A percentile compares a stretch with the other conserved stretches of the same genome.
These are phyloP conservation scores for Bombycilla garrulus DNA, from an alignment of 2,113 vertebrate species.

Conservation along the genomic window DNA sequence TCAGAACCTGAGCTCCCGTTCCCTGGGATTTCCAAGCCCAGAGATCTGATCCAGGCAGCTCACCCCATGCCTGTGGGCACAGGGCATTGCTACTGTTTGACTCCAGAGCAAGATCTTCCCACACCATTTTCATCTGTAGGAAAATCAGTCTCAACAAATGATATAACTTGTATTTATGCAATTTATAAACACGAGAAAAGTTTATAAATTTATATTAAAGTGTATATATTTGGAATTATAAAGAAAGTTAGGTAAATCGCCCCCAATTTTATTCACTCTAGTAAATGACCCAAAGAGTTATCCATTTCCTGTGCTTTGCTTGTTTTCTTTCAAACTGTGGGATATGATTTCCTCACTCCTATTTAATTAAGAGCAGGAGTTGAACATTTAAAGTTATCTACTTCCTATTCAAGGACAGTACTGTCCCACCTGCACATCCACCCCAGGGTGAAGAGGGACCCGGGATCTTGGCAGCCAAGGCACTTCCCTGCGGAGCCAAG, in stretches of 20 bases:
- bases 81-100: background rate
- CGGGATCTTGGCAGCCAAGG: accelerated
- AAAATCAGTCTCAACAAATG: background rate
- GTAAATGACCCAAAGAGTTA: background rate
- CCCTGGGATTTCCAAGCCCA: background rate
- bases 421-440: background rate
- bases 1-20: background rate
- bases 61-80: accelerated
- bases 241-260: background rate
- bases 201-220: too few relatives aligned
- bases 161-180: background rate
- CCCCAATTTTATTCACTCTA: background rate
- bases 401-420: background rate
- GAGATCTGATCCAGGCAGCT: background rate
- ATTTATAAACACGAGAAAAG: too few relatives aligned
- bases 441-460: background rate
- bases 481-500: background rate
- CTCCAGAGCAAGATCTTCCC: background rate
- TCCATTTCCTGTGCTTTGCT: background rate
- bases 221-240: too few relatives aligned
- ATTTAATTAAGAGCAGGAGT: background rate
- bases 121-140: background rate
- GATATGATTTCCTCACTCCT: background rate
- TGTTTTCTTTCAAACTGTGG: background rate
- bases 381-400: background rate